Base-by-base conservation (phyloP, 2,113 vertebrate genomes). In the Penelope pileata region DNA sequence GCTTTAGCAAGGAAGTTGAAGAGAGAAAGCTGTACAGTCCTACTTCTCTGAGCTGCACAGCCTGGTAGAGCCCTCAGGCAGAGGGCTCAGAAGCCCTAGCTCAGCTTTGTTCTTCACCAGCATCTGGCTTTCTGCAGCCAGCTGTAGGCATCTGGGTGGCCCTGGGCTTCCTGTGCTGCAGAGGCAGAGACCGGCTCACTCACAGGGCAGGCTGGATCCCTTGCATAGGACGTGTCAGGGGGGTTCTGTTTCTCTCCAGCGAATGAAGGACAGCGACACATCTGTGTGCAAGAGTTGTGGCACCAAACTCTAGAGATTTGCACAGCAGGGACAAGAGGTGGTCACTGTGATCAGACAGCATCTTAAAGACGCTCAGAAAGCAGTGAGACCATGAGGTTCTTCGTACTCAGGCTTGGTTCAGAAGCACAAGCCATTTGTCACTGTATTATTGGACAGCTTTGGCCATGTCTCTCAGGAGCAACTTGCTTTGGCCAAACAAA, bases 91-190 rank as follows among this genome's bases (percentile, higher is more conserved):
- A 29, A 78, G 13, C 19, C 30, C 50, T 64, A 43, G 22, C 6
- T 38, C 66, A 79, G 74, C 83, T 96, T 88, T 93, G 80, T 59
- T 88, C 80, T 54, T 63, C 56, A 9, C 30, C 83, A 83, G 22
- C 2, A 1, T 23, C 70, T 81, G 59, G 67, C 75, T 16, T 62
- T 56, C 64, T 91, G 91, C 59, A 45, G 42, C 15, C 74, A 67
- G 59, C 73, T 93, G 91, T 32, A 54, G 32, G 75, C 83, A 67
- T 59, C 86, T 93, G 96, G 81, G 94, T 92, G 94, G 93, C 73
- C 94, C 63, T 48, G 63, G 63, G 24, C 70, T 81, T 78, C 17
- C 67, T 27, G 50, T 0, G 0, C 42, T 80, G 43, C 16, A 76
- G 4, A 51, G 40, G 53, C 23, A 81, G 89, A 77, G 32, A 27